Percentiles rank a stretch among this genome's conserved stretches.
phyloP scores from a whole-genome alignment of 2,888 invertebrate species.

The Ornithoptera priamus region DNA sequence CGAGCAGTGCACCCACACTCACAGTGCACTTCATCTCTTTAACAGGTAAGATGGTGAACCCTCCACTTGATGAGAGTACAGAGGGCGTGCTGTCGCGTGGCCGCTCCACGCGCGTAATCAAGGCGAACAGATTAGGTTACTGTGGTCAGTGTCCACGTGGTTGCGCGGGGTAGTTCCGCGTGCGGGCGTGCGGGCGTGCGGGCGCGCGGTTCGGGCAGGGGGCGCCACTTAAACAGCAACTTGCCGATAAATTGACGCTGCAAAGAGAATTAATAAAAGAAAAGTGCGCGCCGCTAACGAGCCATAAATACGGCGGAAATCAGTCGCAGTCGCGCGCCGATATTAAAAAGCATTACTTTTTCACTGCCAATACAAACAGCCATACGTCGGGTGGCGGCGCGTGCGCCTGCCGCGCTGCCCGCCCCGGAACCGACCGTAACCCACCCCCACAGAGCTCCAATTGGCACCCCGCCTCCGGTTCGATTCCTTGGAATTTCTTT shows the following conservation, averaged over 20 bases:
- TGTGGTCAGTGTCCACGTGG: not conserved
- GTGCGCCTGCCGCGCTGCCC: not conserved
- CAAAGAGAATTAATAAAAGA: conserved; percentile 29
- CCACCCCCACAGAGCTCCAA: conserved; percentile 3
- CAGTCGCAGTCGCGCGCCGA: conserved; percentile 36
- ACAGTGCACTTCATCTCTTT: no score
- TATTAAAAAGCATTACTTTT: conserved; percentile 56
- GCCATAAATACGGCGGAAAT: conserved; percentile 23
- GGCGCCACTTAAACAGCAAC: conserved; percentile 3
- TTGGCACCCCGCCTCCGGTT: conserved; percentile 58
- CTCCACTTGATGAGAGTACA: no score
- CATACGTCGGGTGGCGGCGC: conserved; percentile 15
- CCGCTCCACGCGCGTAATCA: no score
- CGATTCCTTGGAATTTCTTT: conserved; percentile 72
- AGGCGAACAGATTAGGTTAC: no score
- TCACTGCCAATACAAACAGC: conserved; percentile 39
- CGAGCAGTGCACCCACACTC: not conserved
- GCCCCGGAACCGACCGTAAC: not conserved
- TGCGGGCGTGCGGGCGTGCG: not conserved
- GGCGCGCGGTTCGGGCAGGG: not conserved
- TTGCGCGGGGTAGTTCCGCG: no score
- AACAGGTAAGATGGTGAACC: no score
- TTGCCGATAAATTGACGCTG: conserved; percentile 18
- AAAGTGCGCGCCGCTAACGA: conserved; percentile 17
- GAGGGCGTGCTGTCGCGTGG: no score